These are phyloP conservation scores for Eulemur coronatus DNA, from an alignment of 2,797 vertebrate species.

Conservation along the genomic window DNA sequence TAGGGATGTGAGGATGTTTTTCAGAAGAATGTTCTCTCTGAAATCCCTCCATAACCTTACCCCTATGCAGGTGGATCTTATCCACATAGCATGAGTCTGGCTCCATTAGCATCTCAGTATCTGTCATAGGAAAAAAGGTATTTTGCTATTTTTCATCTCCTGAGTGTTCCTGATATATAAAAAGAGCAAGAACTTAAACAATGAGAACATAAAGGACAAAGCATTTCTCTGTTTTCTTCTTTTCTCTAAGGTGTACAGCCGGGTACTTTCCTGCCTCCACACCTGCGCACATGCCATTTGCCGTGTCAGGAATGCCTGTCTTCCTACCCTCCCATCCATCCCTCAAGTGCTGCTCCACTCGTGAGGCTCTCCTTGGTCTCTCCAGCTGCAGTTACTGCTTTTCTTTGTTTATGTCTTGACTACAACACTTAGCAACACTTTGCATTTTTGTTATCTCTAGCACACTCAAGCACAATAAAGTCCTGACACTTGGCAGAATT, in stretches of 20 bases:
- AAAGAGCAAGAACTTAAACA: constrained; percentile 10
- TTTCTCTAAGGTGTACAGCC: neutral
- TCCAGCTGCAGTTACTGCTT: neutral
- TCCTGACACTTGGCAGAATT: neutral
- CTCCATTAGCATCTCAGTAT: neutral
- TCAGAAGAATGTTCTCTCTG: neutral
- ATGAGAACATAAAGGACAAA: neutral
- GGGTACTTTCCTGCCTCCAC: neutral
- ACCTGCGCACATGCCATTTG: neutral
- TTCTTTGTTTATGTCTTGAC: neutral
- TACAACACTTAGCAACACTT: neutral
- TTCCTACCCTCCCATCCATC: neutral
- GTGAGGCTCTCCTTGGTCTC: neutral
- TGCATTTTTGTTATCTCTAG: neutral
- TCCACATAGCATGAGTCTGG: neutral
- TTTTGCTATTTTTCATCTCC: neutral
- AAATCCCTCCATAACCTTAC: neutral
- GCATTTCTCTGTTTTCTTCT: neutral
- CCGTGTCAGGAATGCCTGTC: neutral
- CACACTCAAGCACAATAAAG: neutral
- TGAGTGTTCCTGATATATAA: neutral
- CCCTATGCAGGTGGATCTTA: neutral
- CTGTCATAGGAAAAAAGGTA: neutral
- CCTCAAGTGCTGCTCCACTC: neutral
- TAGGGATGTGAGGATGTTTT: neutral